Conservation (phyloP, 1,140 invertebrate genomes). For the Ctenoplectra terminalis region DNA sequence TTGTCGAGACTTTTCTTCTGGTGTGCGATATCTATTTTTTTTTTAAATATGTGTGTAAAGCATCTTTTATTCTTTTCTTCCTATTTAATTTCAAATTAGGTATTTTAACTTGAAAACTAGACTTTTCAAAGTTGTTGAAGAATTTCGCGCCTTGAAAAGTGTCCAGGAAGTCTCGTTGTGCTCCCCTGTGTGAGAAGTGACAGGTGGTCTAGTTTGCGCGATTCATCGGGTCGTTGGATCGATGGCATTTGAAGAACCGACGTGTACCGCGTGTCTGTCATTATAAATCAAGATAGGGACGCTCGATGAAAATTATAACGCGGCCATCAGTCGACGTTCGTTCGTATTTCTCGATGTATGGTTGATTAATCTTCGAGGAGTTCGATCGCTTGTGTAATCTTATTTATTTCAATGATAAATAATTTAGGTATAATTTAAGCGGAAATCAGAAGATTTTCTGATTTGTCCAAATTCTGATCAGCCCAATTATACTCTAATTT, state of each 20-base stretch:
- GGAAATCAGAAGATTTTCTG: too few relatives aligned
- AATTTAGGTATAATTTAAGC: too few relatives aligned
- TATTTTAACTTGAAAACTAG: background rate
- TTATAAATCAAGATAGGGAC: background rate
- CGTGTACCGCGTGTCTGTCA: conserved; percentile 5
- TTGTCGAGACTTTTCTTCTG: too few relatives aligned
- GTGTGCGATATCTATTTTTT: too few relatives aligned
- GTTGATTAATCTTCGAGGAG: background rate
- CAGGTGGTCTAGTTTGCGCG: background rate
- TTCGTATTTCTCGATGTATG: background rate
- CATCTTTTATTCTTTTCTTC: too few relatives aligned
- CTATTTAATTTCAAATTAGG: background rate
- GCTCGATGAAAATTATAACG: conserved; percentile 14
- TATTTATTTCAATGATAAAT: too few relatives aligned
- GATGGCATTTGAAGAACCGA: conserved; percentile 15
- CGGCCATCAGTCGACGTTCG: background rate
- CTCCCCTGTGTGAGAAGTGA: background rate
- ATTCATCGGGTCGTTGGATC: background rate
- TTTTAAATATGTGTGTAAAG: too few relatives aligned
- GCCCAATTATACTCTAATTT: too few relatives aligned
- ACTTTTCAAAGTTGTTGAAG: background rate
- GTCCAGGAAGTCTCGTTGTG: background rate
- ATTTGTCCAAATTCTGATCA: too few relatives aligned
- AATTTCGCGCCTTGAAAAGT: background rate
- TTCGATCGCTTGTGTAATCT: too few relatives aligned